Evolutionary conservation across 1,140 invertebrate genomes (phyloP).

Genomic region (Hestina assimilis): DNA sequence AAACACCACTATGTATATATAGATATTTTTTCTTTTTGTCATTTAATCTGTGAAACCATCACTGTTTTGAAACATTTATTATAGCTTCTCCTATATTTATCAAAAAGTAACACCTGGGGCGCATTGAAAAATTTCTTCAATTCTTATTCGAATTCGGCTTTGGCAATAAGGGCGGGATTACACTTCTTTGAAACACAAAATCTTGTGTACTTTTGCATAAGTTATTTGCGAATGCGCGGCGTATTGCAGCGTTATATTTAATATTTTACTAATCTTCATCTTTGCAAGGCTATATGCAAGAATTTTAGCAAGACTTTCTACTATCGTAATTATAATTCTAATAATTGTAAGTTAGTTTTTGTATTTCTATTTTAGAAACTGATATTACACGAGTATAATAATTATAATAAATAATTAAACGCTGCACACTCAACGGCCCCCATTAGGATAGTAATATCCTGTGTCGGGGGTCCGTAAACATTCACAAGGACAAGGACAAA

Average conservation of each 20-base stretch:
- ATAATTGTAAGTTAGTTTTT: no score
- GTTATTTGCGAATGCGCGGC: conserved; percentile 4
- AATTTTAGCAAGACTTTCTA: no score
- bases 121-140: conserved; percentile 24
- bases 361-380: no score
- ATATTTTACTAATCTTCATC: not conserved
- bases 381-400: no score
- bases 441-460: no score
- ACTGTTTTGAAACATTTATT: conserved; percentile 15
- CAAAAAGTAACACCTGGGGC: conserved; percentile 21
- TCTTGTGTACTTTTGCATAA: conserved; percentile 19
- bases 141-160: conserved; percentile 23
- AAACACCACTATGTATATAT: no score
- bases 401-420: no score
- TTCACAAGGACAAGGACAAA: no score
- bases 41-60: not conserved
- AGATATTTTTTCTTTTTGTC: not conserved
- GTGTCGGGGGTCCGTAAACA: no score
- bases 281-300: not conserved
- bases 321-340: no score
- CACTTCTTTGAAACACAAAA: conserved; percentile 15
- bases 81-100: conserved; percentile 17
- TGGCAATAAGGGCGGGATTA: conserved; percentile 18
- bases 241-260: not conserved
- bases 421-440: no score